Conservation (phyloP, 2,113 vertebrate species). For the Nycticryphes semicollaris region DNA sequence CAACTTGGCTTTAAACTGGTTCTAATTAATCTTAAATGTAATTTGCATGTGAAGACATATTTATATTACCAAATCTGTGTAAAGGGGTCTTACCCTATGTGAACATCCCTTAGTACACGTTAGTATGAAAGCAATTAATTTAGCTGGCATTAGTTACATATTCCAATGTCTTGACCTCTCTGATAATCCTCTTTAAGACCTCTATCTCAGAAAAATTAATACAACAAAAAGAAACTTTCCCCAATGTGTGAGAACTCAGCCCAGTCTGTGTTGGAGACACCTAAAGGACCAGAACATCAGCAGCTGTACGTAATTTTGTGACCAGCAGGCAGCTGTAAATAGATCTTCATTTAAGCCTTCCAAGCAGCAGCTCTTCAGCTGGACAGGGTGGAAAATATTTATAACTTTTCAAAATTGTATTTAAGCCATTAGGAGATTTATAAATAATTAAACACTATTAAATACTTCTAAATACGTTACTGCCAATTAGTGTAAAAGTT, state of each 20-base stretch:
- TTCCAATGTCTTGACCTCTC: conserved; percentile 53
- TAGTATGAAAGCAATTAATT: conserved; percentile 63
- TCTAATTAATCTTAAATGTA: not conserved
- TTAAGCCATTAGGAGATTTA: conserved; percentile 42
- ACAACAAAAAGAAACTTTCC: conserved; percentile 39
- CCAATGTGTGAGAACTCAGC: conserved; percentile 25
- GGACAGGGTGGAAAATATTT: conserved; percentile 53
- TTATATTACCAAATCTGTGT: not conserved
- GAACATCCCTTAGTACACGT: not conserved
- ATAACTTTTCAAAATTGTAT: conserved; percentile 33
- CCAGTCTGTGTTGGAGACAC: not conserved
- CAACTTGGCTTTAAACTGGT: not conserved
- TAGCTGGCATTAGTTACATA: conserved; percentile 68
- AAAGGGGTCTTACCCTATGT: not conserved
- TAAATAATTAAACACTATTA: conserved; percentile 64
- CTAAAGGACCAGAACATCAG: conserved; percentile 30
- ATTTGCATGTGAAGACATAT: not conserved
- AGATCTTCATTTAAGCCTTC: conserved; percentile 50
- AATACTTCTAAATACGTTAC: conserved; percentile 50
- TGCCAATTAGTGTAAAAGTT: conserved; percentile 49
- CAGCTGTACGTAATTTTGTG: conserved; percentile 57
- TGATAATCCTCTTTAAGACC: conserved; percentile 64
- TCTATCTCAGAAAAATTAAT: conserved; percentile 44
- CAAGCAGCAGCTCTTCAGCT: conserved; percentile 40
- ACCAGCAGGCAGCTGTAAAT: conserved; percentile 58